phyloP scores from a whole-genome alignment of 2,888 invertebrate genomes.

The Carcina quercana region DNA sequence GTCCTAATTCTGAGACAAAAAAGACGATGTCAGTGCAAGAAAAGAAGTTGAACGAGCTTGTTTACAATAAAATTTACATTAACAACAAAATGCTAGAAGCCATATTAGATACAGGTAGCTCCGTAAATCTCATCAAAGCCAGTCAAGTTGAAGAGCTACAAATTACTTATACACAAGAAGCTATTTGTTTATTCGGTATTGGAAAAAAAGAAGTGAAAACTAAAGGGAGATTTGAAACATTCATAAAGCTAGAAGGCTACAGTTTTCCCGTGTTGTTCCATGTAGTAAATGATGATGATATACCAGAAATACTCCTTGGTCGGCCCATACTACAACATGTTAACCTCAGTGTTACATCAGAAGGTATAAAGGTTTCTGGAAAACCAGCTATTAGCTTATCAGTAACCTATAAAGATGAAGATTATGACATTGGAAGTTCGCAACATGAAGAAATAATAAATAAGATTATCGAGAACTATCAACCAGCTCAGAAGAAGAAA shows the following conservation, averaged over 20 bases:
- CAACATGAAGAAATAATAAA: slow-evolving; percentile 4
- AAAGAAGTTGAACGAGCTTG: neutral
- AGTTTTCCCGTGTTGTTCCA: no score
- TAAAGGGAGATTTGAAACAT: no score
- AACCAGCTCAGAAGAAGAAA: slow-evolving; percentile 7
- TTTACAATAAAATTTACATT: no score
- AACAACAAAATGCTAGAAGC: slow-evolving; percentile 3
- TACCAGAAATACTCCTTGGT: slow-evolving; percentile 16
- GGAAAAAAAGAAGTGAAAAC: no score
- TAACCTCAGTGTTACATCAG: slow-evolving; percentile 12
- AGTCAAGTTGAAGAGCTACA: no score
- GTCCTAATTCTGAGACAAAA: slow-evolving; percentile 6
- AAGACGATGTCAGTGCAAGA: slow-evolving; percentile 9
- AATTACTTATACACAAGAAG: no score
- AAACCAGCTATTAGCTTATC: no score
- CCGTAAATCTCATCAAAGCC: slow-evolving; percentile 16
- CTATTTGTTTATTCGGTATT: no score
- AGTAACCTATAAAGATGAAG: slow-evolving; percentile 3
- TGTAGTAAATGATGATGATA: slow-evolving; percentile 13
- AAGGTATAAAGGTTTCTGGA: slow-evolving; percentile 4
- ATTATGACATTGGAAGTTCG: slow-evolving; percentile 3
- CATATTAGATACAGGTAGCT: slow-evolving; percentile 17
- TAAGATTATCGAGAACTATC: slow-evolving; percentile 9
- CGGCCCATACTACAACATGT: slow-evolving; percentile 17
- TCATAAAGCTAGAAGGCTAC: no score